Percentiles rank a stretch among this genome's conserved stretches.
Evolutionary conservation across 2,888 invertebrate genomes (phyloP).

Genomic region (Phyllotreta striolata): DNA sequence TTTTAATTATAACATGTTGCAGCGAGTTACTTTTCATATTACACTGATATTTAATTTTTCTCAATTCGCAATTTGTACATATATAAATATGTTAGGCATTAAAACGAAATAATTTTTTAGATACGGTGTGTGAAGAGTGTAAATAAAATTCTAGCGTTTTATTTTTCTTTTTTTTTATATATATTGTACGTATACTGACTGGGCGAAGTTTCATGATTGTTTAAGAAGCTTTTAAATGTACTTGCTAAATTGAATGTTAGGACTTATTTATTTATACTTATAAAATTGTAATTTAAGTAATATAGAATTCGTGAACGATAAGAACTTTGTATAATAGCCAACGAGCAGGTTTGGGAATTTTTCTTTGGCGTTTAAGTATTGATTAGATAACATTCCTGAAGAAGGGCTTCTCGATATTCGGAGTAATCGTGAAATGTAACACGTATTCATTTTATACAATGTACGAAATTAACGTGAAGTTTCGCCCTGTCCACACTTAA

Average conservation of each 20-base stretch:
- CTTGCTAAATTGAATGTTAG: too few species aligned
- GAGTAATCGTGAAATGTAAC: too few species aligned
- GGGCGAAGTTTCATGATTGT: slow-evolving; percentile 4
- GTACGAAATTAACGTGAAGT: not conserved
- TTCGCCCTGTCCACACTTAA: slow-evolving; percentile 31
- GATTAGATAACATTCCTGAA: too few species aligned
- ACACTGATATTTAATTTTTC: slow-evolving; percentile 49
- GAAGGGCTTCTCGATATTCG: too few species aligned
- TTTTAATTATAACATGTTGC: slow-evolving; percentile 23
- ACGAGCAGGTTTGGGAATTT: too few species aligned
- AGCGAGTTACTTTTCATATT: slow-evolving; percentile 13
- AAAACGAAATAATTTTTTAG: slow-evolving; percentile 45
- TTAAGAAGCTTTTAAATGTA: too few species aligned
- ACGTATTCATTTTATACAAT: too few species aligned
- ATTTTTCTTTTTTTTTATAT: slow-evolving; percentile 49
- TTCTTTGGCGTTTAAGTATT: too few species aligned
- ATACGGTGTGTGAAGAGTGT: slow-evolving; percentile 55
- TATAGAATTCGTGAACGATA: too few species aligned
- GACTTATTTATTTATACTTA: too few species aligned
- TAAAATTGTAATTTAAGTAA: too few species aligned
- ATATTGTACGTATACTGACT: slow-evolving; percentile 20
- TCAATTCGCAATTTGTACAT: slow-evolving; percentile 48
- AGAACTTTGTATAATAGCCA: too few species aligned
- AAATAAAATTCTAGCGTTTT: slow-evolving; percentile 57
- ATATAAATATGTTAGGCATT: slow-evolving; percentile 49